Percentiles rank a stretch among this genome's conserved stretches.
These are phyloP conservation scores for Synanthedon tipuliformis DNA, from an alignment of 2,888 invertebrate genomes.

Conservation along the genomic window DNA sequence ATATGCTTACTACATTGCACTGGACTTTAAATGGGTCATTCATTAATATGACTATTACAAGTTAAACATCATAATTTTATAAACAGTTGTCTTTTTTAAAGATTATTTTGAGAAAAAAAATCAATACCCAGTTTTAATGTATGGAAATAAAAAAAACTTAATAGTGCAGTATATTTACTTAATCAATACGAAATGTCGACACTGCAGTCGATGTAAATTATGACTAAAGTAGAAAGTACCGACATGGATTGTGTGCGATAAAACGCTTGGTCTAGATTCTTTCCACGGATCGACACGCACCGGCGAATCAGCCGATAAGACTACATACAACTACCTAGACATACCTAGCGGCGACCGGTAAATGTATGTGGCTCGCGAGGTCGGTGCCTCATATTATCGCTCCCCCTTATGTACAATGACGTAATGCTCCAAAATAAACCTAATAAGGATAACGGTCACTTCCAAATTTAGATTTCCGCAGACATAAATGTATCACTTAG, in stretches of 20 bases:
- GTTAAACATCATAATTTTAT: no score
- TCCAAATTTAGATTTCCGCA: constrained; percentile 30
- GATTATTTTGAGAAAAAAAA: no score
- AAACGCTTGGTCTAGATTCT: constrained; percentile 24
- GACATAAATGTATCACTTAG: constrained; percentile 4
- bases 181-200: background rate
- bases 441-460: constrained; percentile 45
- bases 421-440: constrained; percentile 69
- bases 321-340: background rate
- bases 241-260: background rate
- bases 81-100: no score
- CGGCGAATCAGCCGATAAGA: constrained; percentile 18
- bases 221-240: constrained; percentile 6
- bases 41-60: no score
- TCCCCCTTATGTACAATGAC: constrained; percentile 46
- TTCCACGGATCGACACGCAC: constrained; percentile 20
- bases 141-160: no score
- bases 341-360: constrained; percentile 6
- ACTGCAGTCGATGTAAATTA: background rate
- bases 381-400: constrained; percentile 17
- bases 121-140: no score
- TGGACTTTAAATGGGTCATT: no score
- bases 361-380: constrained; percentile 13
- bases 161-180: no score
- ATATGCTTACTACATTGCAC: no score